Evolutionary conservation across 2,113 vertebrate species (phyloP), one percentile per base, ranked within the genome.

Genomic region (Holacanthus passer): DNA sequence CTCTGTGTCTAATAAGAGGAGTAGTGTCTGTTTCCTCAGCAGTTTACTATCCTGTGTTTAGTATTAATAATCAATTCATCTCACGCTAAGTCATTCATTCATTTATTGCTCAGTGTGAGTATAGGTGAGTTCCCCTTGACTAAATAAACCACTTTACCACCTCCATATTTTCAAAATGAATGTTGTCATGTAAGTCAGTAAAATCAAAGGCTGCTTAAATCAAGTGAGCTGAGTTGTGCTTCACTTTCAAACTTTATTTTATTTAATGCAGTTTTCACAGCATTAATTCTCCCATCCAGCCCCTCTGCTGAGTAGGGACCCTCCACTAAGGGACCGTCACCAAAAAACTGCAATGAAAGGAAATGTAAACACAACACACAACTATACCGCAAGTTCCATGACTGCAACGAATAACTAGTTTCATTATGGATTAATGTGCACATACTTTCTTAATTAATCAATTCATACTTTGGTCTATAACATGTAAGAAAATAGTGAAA

Each of bases 101-200:
- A 39, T 41, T 45, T 65, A 9, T 37, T 37, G 2, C 7, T 32
- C 43, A 35, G 37, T 58, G 52, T 43, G 13, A 50, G 31, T 47
- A 65, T 27, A 27, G n/a, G 35, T 39, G 37, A 75, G 58, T 65
- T 58, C 47, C 64, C 77, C 29, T 35, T 2, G 31, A 19, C 14
- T 8, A 16, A 56, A 64, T 60, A 11, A 62, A 52, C 14, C 8
- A 39, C 22, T 47, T 19, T 20, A 27, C 35, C 55, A 27, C 73
- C 72, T 53, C 59, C 66, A 19, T 24, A 17, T 59, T 85, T 66
- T 66, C 66, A 16, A 31, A 39, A 79, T 85, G 19, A 73, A 39
- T 58, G 19, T 27, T 41, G 41, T 27, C 5, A 32, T 35, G 5
- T 16, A 13, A 17, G 3, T 74, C 16, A 16, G n/a, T 32, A 2